Evolutionary conservation across 2,888 invertebrate genomes (phyloP).

Genomic region (Euplagia quadripunctaria): DNA sequence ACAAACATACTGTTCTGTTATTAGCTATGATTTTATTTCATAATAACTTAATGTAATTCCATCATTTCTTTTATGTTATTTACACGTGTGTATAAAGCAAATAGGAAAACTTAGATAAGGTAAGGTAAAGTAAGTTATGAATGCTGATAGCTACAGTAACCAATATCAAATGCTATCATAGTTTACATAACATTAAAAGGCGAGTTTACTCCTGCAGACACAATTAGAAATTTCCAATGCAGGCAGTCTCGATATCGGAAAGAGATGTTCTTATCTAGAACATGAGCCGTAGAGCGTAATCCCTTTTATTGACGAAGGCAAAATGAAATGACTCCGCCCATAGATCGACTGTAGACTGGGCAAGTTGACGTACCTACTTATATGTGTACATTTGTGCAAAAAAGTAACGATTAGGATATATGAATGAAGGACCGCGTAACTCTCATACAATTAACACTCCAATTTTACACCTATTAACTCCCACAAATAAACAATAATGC

Average conservation of each 20-base stretch:
- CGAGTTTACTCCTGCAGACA: conserved; percentile 58
- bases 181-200: conserved; percentile 54
- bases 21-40: neutral
- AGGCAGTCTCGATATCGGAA: conserved; percentile 59
- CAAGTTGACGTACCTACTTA: neutral
- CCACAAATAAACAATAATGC: neutral
- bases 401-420: neutral
- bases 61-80: neutral
- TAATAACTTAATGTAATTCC: neutral
- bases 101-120: neutral
- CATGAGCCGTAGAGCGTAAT: conserved; percentile 65
- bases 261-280: conserved; percentile 64
- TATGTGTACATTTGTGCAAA: neutral
- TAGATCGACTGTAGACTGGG: conserved; percentile 3
- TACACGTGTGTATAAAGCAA: neutral
- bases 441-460: neutral
- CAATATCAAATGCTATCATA: conserved; percentile 36
- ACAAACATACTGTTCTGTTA: neutral
- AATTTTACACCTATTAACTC: neutral
- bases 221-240: conserved; percentile 64
- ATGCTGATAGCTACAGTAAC: conserved; percentile 25
- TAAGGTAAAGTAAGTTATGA: conserved; percentile 17
- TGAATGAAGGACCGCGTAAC: neutral
- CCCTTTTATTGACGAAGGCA: conserved; percentile 75
- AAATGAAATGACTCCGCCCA: conserved; percentile 62